Evolutionary conservation across 2,888 invertebrate species (phyloP).

Genomic region (Colostygia pectinataria): DNA sequence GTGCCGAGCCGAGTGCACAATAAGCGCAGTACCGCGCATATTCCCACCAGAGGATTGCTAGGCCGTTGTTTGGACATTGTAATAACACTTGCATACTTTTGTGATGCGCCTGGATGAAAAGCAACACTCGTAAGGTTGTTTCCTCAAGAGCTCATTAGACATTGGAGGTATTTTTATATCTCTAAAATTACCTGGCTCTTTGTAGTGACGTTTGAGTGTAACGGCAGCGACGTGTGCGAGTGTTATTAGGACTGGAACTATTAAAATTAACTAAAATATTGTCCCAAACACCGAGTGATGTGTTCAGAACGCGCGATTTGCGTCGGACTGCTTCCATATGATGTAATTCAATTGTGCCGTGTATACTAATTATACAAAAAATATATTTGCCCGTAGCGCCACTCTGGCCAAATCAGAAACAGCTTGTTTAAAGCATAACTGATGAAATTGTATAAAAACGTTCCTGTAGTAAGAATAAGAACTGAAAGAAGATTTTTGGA

Average conservation of each 20-base stretch:
- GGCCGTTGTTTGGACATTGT: slow-evolving; percentile 2
- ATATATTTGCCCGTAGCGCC: slow-evolving; percentile 20
- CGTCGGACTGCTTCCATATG: slow-evolving; percentile 14
- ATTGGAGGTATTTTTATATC: not conserved
- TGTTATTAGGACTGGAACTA: slow-evolving; percentile 9
- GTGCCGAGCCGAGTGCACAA: no score
- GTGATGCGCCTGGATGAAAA: not conserved
- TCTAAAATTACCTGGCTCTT: slow-evolving; percentile 8
- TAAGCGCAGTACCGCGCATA: not conserved
- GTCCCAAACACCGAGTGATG: slow-evolving; percentile 15
- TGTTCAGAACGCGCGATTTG: slow-evolving; percentile 12
- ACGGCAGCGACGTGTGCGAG: slow-evolving; percentile 4
- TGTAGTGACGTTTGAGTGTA: slow-evolving; percentile 13
- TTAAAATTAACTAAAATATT: slow-evolving; percentile 3
- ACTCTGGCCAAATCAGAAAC: slow-evolving; percentile 31
- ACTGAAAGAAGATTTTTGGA: slow-evolving; percentile 42
- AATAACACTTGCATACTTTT: not conserved
- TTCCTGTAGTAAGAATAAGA: slow-evolving; percentile 52
- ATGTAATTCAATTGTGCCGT: slow-evolving; percentile 27
- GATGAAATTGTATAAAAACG: slow-evolving; percentile 41
- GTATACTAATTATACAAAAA: slow-evolving; percentile 21
- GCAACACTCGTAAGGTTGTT: slow-evolving; percentile 2
- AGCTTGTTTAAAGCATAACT: slow-evolving; percentile 40
- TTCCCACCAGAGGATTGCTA: slow-evolving; percentile 5
- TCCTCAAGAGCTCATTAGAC: slow-evolving; percentile 13